These are phyloP conservation scores for Daphoenositta chrysoptera DNA, from an alignment of 2,113 vertebrate species.

Conservation along the genomic window DNA sequence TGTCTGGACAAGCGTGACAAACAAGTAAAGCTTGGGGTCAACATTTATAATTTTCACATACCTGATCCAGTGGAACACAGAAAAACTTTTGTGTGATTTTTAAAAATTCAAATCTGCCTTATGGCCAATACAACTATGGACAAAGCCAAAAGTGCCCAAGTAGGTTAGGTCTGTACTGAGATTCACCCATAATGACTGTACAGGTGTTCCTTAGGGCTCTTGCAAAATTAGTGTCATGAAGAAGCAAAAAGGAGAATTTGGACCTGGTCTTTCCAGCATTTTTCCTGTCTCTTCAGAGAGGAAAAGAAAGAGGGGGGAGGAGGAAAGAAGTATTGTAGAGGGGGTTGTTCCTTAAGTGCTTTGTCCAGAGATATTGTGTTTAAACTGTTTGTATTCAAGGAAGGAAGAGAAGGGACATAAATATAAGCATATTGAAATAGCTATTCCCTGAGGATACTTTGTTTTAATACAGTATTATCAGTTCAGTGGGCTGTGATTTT, in stretches of 20 bases:
- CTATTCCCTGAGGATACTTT: constrained; percentile 8
- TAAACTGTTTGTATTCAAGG: constrained; percentile 35
- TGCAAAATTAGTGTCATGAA: neutral
- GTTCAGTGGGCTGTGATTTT: neutral
- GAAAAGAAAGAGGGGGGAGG: neutral
- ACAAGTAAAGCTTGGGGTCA: neutral
- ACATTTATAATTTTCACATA: neutral
- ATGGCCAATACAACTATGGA: neutral
- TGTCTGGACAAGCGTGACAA: neutral
- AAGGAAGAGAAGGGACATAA: constrained; percentile 24
- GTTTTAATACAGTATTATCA: constrained; percentile 3
- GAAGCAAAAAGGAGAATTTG: neutral
- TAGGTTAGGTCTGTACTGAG: neutral
- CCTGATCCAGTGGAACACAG: neutral
- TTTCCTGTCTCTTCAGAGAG: neutral
- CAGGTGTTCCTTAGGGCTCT: neutral
- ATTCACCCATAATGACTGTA: neutral
- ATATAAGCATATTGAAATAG: constrained; percentile 4
- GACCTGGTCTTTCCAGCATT: neutral
- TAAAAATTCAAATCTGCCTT: neutral
- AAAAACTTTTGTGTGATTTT: neutral
- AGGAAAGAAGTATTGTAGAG: neutral
- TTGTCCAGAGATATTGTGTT: neutral
- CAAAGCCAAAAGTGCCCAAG: neutral
- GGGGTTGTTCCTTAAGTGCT: neutral